phyloP scores from a whole-genome alignment of 1,140 invertebrate species.

The Hesperophylax magnus region DNA sequence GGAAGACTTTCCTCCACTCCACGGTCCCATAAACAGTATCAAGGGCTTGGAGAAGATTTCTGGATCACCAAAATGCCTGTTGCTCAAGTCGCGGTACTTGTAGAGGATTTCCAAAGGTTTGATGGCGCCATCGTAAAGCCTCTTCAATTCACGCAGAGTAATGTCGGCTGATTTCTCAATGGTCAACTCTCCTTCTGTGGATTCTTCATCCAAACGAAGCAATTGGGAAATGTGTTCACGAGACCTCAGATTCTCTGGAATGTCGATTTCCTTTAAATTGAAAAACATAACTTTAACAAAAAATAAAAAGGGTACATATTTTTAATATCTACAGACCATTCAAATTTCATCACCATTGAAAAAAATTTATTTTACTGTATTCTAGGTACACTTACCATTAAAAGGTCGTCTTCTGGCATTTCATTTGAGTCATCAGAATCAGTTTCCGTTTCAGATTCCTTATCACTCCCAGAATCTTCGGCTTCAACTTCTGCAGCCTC shows the following conservation, averaged over 20 bases:
- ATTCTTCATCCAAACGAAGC: slow-evolving; percentile 84
- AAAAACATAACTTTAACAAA: slow-evolving; percentile 52
- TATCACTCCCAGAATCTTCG: slow-evolving; percentile 53
- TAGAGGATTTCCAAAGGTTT: slow-evolving; percentile 92
- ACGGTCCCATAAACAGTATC: slow-evolving; percentile 94
- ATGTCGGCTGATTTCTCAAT: slow-evolving; percentile 82
- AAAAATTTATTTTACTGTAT: not conserved
- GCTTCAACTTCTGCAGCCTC: slow-evolving; percentile 35
- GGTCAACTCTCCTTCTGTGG: slow-evolving; percentile 79
- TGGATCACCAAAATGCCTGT: slow-evolving; percentile 92
- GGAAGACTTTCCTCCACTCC: slow-evolving; percentile 95
- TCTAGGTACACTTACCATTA: slow-evolving; percentile 63
- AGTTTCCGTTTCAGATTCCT: slow-evolving; percentile 50
- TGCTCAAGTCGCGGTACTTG: slow-evolving; percentile 93
- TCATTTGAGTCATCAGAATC: slow-evolving; percentile 59
- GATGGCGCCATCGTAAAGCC: slow-evolving; percentile 89
- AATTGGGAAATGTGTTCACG: slow-evolving; percentile 87
- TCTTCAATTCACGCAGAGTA: slow-evolving; percentile 88
- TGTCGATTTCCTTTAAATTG: slow-evolving; percentile 76
- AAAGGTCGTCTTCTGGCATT: slow-evolving; percentile 74
- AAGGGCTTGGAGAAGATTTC: slow-evolving; percentile 96
- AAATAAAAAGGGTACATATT: slow-evolving; percentile 16
- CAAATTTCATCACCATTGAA: not conserved
- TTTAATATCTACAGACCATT: not conserved
- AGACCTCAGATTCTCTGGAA: slow-evolving; percentile 82